Base-by-base conservation (phyloP, 2,888 invertebrate species). In the Escarpia spicata region DNA sequence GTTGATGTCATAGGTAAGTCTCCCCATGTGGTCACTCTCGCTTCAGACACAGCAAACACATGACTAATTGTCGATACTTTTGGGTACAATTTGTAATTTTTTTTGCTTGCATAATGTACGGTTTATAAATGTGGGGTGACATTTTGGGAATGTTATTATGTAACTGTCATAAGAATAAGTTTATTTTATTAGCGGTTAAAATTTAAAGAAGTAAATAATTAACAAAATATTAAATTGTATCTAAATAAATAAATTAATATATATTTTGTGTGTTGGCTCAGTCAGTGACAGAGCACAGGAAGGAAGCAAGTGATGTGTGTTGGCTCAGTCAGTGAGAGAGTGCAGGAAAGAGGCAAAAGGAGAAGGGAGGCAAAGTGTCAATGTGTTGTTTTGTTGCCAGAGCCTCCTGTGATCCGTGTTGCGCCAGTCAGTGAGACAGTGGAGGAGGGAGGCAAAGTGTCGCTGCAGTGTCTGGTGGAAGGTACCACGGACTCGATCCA, bases 401-500 rank as follows among this genome's bases (percentile, higher is more conserved):
- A 97, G 94, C 95, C 96, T 75, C 97, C 97, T 12, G 95, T 95
- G 58, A 96, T 97, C 45, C 95, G 95, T 90, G 96, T 95, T 93
- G 96, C 96, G 75, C 96, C 97, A 1, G 94, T 94, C 75, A 96
- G 96, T 93, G 96, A 97, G 9, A 95, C 97, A 6, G 97, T 97
- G 15, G 97, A 97, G 94, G 97, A 97, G 95, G 97, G 97, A 10
- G 97, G 97, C 60, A 95, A 96, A 3, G 96, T 97, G 2, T 95
- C 96, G 92, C 95, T 97, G 92, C 96, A 97, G 96, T 98, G 96
- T 97, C 97, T 19, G 95, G 97, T 97, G 12, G 98, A 98, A 0
- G 97, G 97, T 92, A 98, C 98, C 0, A 97, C 97, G 90, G 98
- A 99, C 0, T 97, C 98, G 75, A 92, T 92, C 31, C 97, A 98